Conservation (phyloP, 2,888 invertebrate genomes). For the Cataglyphis albicans region DNA sequence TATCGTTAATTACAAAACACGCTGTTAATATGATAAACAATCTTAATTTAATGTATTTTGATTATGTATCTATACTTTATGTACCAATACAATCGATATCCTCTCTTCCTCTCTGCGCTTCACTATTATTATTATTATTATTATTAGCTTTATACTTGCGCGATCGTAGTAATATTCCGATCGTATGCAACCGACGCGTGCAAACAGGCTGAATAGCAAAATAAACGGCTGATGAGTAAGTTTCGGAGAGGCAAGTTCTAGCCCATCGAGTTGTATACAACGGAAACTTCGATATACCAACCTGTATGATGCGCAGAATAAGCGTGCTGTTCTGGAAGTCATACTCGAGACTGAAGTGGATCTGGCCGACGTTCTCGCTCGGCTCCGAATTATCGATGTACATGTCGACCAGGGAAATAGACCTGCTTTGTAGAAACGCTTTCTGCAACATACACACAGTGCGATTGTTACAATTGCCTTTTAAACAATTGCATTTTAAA, state of each 20-base stretch:
- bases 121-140: neutral
- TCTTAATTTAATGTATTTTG: neutral
- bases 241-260: slow-evolving; percentile 65
- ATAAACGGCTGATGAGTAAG: neutral
- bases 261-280: slow-evolving; percentile 18
- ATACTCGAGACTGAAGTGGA: slow-evolving; percentile 97
- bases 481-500: neutral
- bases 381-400: slow-evolving; percentile 97
- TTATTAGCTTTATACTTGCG: neutral
- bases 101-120: neutral
- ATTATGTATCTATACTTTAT: neutral
- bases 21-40: neutral
- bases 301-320: slow-evolving; percentile 96
- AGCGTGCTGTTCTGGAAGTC: slow-evolving; percentile 97
- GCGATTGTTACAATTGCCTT: slow-evolving; percentile 22
- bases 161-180: slow-evolving; percentile 7
- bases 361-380: slow-evolving; percentile 97
- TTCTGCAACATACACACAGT: slow-evolving; percentile 86
- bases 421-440: slow-evolving; percentile 94
- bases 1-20: neutral
- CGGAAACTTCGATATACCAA: slow-evolving; percentile 83
- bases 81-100: neutral
- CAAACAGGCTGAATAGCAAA: slow-evolving; percentile 17
- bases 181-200: slow-evolving; percentile 6
- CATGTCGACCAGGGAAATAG: slow-evolving; percentile 97